Percentiles rank a stretch among this genome's conserved stretches.
Evolutionary conservation across 1,140 invertebrate species (phyloP).

Genomic region (Drosophila persimilis): DNA sequence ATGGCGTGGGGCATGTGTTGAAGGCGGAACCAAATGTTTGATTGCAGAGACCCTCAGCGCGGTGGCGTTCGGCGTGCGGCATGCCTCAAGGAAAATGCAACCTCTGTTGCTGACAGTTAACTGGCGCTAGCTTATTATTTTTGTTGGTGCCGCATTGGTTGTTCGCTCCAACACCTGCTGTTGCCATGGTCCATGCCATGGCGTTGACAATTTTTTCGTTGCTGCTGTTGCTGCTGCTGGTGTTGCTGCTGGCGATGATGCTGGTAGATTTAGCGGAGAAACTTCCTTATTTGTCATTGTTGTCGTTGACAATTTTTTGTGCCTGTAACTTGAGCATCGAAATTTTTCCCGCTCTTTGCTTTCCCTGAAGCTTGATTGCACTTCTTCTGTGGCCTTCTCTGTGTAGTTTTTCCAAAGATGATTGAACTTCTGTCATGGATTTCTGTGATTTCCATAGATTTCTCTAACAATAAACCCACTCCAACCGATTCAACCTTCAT

Average conservation of each 20-base stretch:
- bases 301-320: constrained; percentile 57
- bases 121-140: constrained; percentile 59
- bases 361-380: background rate
- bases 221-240: too few relatives aligned
- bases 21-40: constrained; percentile 72
- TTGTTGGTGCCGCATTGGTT: constrained; percentile 31
- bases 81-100: constrained; percentile 47
- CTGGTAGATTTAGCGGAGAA: constrained; percentile 57
- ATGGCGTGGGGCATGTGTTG: constrained; percentile 27
- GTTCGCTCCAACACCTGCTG: constrained; percentile 60
- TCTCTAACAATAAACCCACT: constrained; percentile 6
- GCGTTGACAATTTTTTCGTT: constrained; percentile 68
- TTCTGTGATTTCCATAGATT: constrained; percentile 19
- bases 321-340: constrained; percentile 3
- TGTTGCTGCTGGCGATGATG: background rate
- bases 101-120: constrained; percentile 42
- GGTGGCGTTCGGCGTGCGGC: constrained; percentile 4
- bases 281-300: constrained; percentile 81
- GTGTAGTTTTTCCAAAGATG: too few relatives aligned
- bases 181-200: constrained; percentile 28
- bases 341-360: constrained; percentile 34
- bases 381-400: too few relatives aligned
- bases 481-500: constrained; percentile 26
- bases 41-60: constrained; percentile 57
- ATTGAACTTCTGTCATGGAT: constrained; percentile 55